A percentile compares a stretch with the other conserved stretches of the same genome.
Conservation (phyloP, 2,888 invertebrate genomes). For the Margaritifera margaritifera region DNA sequence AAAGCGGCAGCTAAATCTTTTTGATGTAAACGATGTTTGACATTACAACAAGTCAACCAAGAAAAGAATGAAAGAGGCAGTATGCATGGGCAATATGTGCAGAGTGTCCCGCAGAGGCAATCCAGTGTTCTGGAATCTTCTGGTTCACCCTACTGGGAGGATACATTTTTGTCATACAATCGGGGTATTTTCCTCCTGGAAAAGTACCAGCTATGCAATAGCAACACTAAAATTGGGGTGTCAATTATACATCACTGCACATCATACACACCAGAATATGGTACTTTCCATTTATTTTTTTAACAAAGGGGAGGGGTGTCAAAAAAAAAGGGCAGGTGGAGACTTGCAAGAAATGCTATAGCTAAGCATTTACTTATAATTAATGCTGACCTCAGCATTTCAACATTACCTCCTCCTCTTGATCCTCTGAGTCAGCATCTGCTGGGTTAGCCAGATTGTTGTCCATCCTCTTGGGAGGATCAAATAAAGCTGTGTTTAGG, state of each 20-base stretch:
- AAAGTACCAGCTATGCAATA: no score
- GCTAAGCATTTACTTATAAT: neutral
- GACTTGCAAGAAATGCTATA: neutral
- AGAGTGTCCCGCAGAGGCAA: no score
- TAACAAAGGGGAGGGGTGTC: neutral
- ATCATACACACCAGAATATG: neutral
- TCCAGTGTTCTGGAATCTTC: no score
- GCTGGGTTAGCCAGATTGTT: constrained; percentile 31
- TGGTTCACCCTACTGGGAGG: no score
- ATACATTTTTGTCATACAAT: no score
- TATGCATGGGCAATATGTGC: no score
- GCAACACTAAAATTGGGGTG: no score
- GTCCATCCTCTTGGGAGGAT: constrained; percentile 69
- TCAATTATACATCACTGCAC: neutral
- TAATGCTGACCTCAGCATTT: constrained; percentile 15
- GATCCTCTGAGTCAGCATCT: constrained; percentile 61
- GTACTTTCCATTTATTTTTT: neutral
- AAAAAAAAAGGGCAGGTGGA: neutral
- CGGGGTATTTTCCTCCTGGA: no score
- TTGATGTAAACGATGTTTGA: no score
- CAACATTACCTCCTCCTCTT: constrained; percentile 19
- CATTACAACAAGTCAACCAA: no score
- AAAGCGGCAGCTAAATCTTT: no score
- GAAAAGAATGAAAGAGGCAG: no score
- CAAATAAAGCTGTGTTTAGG: constrained; percentile 88